Evolutionary conservation across 1,140 invertebrate species (phyloP), one percentile per base, ranked within the genome.

Genomic region (Arctopsyche grandis): DNA sequence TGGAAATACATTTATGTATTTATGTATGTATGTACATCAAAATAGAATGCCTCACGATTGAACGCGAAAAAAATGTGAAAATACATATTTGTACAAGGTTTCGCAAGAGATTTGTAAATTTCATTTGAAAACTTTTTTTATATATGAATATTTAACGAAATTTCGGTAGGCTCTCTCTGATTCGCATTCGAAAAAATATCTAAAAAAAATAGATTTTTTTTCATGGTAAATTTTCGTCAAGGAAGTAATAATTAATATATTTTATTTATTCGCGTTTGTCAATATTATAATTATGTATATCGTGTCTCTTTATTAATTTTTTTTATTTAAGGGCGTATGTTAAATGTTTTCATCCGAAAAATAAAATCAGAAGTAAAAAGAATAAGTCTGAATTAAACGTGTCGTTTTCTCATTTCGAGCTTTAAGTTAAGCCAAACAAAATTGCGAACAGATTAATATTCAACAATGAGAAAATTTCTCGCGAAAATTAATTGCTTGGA

Each of bases 361-460:
- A 60, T 60, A 60, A 16, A 60, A 19, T 60, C 19, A 1, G 16
- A 9, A 19, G 9, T 19, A 60, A 60, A 16, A 19, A 19, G 16
- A 21, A 5, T 7, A 21, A 16, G 16, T 21, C 9, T 9, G 56
- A 60, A 60, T 60, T 60, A 60, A 60, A 60, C 56, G 56, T 60
- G 56, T 60, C 16, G 16, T 16, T 38, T 38, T 38, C 29, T 38
- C 29, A 38, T 38, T 38, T 38, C 29, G 16, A 52, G 16, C 19
- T 60, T 60, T 60, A 60, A 60, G 21, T 19, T 60, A 60, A 19
- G 56, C 56, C 56, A 60, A 38, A 38, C 16, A 21, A 21, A 60
- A 60, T 60, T 60, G 56, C 16, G 56, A 60, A 60, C 56, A 60
- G 56, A 60, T 60, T 60, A 60, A 60, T 60, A 60, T 60, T 60